Conservation (phyloP, 2,113 vertebrate species). For the Odocoileus virginianus region DNA sequence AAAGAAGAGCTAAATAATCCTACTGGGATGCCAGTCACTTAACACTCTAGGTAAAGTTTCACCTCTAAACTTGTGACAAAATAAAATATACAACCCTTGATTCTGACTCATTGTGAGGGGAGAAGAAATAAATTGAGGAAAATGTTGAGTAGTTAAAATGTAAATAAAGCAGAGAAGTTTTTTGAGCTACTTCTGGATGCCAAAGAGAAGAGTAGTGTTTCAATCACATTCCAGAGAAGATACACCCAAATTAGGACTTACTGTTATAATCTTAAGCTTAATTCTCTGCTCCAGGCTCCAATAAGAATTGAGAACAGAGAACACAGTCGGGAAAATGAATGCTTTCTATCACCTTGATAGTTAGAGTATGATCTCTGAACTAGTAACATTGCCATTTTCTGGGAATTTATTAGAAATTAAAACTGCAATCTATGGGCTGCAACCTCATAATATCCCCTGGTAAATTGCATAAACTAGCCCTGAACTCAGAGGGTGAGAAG, state of each 20-base stretch:
- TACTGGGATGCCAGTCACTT: not conserved
- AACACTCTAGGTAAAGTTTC: not conserved
- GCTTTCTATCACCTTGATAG: not conserved
- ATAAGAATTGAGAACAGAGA: not conserved
- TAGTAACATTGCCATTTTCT: not conserved
- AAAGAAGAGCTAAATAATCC: not conserved
- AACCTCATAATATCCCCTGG: not conserved
- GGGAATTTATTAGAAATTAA: not conserved
- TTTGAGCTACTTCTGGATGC: not conserved
- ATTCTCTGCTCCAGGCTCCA: not conserved
- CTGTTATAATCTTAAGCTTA: fast-evolving
- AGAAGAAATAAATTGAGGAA: not conserved
- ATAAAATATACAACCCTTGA: not conserved
- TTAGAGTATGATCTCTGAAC: not conserved
- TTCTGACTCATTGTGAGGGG: not conserved
- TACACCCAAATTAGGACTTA: not conserved
- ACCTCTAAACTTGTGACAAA: not conserved
- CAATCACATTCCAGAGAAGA: not conserved
- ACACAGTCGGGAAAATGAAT: not conserved
- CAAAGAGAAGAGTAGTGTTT: not conserved
- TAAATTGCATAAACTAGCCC: not conserved
- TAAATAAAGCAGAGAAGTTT: not conserved
- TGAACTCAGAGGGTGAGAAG: not conserved
- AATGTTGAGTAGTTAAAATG: not conserved
- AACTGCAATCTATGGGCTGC: not conserved